Evolutionary conservation across 2,113 vertebrate species (phyloP), one percentile per base, ranked within the genome.

Genomic region (Lasiurus cinereus): DNA sequence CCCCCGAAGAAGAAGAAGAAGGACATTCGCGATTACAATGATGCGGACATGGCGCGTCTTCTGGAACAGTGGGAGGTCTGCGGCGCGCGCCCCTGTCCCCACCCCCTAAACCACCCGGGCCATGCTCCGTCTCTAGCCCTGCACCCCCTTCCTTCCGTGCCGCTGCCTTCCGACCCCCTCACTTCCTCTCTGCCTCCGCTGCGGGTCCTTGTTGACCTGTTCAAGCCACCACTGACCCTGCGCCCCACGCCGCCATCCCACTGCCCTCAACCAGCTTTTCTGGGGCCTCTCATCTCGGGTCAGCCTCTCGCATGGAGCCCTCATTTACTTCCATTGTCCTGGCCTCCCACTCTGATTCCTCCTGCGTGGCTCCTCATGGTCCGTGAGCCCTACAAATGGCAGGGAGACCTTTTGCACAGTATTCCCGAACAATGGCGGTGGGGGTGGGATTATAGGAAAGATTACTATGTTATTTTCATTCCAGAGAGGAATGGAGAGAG

Each of bases 51-150:
- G 99, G 99, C 99, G 4, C 98, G 99, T 92, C 98, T 99, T 50
- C 98, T 99, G 98, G 99, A 99, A 39, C 99, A 99, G 86, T 99
- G 99, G 99, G 99, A 99, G 99, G 99, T 99, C 78, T 85, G 97
- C 67, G n/a, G 46, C 74, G 39, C 83, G 73, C 82, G 50, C 72
- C 19, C 54, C 54, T 2, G 1, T 6, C 16, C 6, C 52, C 52
- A 8, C 78, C 13, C 16, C 29, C 8, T 54, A 4, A 14, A 14
- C 52, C 52, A 5, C 52, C 52, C 11, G 14, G 6, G 14, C 19
- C 9, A 18, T 5, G 31, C 43, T 39, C 11, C 15, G n/a, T 43
- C 15, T 15, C 11, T 6, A 22, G 19, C 8, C 54, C 48, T 0
- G 10, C 21, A 4, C 64, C 39, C 21, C 3, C 50, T 6, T 46